Evolutionary conservation across 2,888 invertebrate species (phyloP).

Genomic region (Chaetogeoica ovagalla): DNA sequence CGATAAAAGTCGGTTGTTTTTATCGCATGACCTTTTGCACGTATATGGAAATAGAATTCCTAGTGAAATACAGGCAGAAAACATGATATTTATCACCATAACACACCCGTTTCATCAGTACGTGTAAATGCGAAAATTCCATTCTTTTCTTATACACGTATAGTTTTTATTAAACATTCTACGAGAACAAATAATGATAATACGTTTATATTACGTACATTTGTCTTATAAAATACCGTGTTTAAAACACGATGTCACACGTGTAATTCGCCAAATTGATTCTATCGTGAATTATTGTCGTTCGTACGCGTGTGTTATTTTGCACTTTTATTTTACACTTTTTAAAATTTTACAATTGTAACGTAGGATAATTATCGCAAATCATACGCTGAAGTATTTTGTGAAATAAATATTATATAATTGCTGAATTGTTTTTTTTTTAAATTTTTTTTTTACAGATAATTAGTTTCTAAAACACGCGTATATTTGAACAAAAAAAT

Average conservation of each 20-base stretch:
- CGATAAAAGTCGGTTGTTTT: conserved; percentile 29
- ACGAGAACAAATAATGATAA: neutral
- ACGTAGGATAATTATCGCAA: too few species aligned
- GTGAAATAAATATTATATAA: too few species aligned
- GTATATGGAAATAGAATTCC: neutral
- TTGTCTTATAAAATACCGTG: conserved; percentile 2
- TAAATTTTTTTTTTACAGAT: too few species aligned
- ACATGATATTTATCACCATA: conserved; percentile 15
- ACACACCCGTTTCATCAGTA: conserved; percentile 14
- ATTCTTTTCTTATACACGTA: neutral
- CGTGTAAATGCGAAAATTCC: neutral
- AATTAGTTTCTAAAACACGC: too few species aligned
- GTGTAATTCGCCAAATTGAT: too few species aligned
- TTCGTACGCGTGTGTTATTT: too few species aligned
- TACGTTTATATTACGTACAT: neutral
- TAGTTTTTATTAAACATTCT: neutral
- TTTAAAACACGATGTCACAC: neutral
- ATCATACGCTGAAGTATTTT: too few species aligned
- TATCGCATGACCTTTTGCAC: conserved; percentile 8
- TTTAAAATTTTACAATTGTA: too few species aligned
- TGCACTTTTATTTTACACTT: too few species aligned
- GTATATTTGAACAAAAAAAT: too few species aligned
- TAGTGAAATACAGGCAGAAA: neutral
- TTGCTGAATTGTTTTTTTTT: too few species aligned
- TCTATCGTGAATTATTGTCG: too few species aligned